Evolutionary conservation across 2,888 invertebrate species (phyloP).

Genomic region (Flexamia atlantica): DNA sequence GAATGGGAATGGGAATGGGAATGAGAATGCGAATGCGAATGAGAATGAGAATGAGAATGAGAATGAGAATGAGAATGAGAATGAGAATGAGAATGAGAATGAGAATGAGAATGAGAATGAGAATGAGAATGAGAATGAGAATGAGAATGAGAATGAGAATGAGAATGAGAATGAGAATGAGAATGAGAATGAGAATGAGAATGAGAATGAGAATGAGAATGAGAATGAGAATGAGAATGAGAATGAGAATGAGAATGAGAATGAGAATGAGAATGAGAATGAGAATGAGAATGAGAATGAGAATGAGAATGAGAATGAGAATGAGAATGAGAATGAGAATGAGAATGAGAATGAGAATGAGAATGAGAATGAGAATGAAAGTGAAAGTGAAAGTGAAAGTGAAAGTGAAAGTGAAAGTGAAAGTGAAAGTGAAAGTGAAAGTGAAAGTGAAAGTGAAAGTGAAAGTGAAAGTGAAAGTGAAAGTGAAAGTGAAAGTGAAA

Average conservation of each 20-base stretch:
- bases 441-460: too few relatives aligned
- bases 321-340: slow-evolving; percentile 8
- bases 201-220: slow-evolving; percentile 10
- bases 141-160: slow-evolving; percentile 19
- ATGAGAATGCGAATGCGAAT: background rate
- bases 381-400: too few relatives aligned
- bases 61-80: slow-evolving; percentile 14
- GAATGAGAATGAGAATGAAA: too few relatives aligned
- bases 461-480: too few relatives aligned
- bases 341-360: slow-evolving; percentile 7
- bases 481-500: too few relatives aligned
- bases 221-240: slow-evolving; percentile 15
- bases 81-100: slow-evolving; percentile 28
- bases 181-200: slow-evolving; percentile 29
- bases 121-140: slow-evolving; percentile 32
- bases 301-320: slow-evolving; percentile 20
- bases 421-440: too few relatives aligned
- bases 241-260: slow-evolving; percentile 29
- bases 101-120: slow-evolving; percentile 32
- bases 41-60: slow-evolving; percentile 12
- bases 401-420: too few relatives aligned
- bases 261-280: slow-evolving; percentile 28
- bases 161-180: slow-evolving; percentile 27
- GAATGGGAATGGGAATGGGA: slow-evolving; percentile 13
- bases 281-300: slow-evolving; percentile 35